Evolutionary conservation across 2,113 vertebrate genomes (phyloP), one percentile per base, ranked within the genome.

Genomic region (Chlamydotis undulata): DNA sequence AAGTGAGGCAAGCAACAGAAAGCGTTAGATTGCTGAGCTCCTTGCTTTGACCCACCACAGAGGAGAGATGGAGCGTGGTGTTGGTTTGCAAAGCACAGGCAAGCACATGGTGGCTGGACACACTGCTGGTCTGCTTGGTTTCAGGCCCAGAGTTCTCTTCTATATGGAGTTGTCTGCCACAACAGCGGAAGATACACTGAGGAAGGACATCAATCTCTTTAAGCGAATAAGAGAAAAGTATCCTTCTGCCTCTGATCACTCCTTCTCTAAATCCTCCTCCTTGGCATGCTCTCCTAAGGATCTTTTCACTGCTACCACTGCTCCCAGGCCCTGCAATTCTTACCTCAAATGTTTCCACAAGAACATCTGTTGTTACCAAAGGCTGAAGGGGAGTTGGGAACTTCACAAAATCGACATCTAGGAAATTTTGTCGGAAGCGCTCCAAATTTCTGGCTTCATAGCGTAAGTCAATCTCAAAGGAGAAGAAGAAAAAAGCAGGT

Each of bases 331-430:
- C 55, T 50, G n/a, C 50, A 35, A 23, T 67, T 94, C 98, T 98
- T 94, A 99, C 99, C 97, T 99, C 99, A 68, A 99, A 99, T 0
- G 99, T 99, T 95, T 99, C 99, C 90, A 99, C 99, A 74, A 99
- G 96, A 76, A 99, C 97, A 19, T 98, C 98, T 75, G 98, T 98
- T 1, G 99, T 99, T 87, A 99, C 98, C 73, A 99, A 98, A 33
- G 99, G 99, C 29, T 93, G 96, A 49, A 99, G 98, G 1, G 99
- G 99, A n/a, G 98, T 98, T 21, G 99, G 99, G 94, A 99, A 99
- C 91, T 94, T 99, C 84, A 99, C 98, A 33, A 98, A 98, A n/a
- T 98, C 97, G 10, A 99, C 97, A 26, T 98, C 96, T 19, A 97
- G 97, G 95, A 99, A 99, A 92, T 99, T 99, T 6, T 98, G 97